Percentiles rank a stretch among this genome's conserved stretches.
Evolutionary conservation across 2,113 vertebrate species (phyloP).

Genomic region (Ciconia boyciana): DNA sequence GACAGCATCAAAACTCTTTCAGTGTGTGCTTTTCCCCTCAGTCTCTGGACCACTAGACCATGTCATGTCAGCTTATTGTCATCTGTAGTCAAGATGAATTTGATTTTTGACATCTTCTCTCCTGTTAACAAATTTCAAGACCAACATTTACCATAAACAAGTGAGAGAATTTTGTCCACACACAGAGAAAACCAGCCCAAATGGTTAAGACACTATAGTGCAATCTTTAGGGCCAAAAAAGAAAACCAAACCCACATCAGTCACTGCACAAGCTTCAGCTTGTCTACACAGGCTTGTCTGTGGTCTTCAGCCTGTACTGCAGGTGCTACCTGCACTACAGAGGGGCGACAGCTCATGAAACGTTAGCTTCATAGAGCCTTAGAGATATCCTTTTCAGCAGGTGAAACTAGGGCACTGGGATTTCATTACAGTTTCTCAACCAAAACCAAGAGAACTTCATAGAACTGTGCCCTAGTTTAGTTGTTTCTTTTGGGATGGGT

Average conservation of each 20-base stretch:
- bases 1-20: background rate
- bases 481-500: background rate
- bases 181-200: background rate
- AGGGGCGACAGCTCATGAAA: background rate
- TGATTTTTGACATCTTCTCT: background rate
- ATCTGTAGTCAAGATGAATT: background rate
- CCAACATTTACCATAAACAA: background rate
- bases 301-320: background rate
- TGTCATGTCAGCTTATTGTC: background rate
- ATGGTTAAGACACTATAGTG: background rate
- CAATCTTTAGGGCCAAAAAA: background rate
- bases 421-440: background rate
- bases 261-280: background rate
- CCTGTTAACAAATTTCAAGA: background rate
- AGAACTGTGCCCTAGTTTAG: background rate
- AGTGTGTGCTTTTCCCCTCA: background rate
- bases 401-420: background rate
- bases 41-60: background rate
- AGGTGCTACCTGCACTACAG: background rate
- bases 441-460: background rate
- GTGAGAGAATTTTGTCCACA: background rate
- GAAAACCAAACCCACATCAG: background rate
- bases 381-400: background rate
- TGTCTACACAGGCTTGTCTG: background rate
- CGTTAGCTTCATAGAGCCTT: background rate